Conservation (phyloP, 2,113 vertebrate species). For the Trogon melanurus region DNA sequence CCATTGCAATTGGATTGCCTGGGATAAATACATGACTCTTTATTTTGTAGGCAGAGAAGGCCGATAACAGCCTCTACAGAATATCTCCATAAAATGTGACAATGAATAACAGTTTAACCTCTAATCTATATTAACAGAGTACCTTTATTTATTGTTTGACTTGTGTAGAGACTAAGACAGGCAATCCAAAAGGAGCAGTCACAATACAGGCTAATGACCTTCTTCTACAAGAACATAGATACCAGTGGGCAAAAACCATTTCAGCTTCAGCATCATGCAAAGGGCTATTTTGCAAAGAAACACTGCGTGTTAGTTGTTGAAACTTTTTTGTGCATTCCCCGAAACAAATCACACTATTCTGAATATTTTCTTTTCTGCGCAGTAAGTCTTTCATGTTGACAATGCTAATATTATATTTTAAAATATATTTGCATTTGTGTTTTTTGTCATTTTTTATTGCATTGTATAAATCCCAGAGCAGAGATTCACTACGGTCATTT, state of each 20-base stretch:
- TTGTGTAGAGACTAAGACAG: conserved; percentile 25
- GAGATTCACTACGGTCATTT: conserved; percentile 60
- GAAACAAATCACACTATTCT: conserved; percentile 80
- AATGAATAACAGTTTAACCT: conserved; percentile 47
- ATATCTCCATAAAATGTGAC: conserved; percentile 13
- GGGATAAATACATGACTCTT: background rate
- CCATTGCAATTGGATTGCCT: background rate
- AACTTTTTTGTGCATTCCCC: conserved; percentile 80
- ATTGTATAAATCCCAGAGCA: conserved; percentile 77
- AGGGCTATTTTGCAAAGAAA: conserved; percentile 85
- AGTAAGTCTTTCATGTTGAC: conserved; percentile 81
- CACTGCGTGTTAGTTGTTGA: conserved; percentile 86
- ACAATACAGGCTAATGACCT: conserved; percentile 68
- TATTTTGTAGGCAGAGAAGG: conserved; percentile 20
- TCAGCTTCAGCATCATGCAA: conserved; percentile 66
- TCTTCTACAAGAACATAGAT: conserved; percentile 71
- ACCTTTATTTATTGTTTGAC: conserved; percentile 20
- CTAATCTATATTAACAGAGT: conserved; percentile 5
- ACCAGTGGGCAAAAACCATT: conserved; percentile 61
- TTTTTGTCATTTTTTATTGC: conserved; percentile 77
- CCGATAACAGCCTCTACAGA: background rate
- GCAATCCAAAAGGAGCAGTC: conserved; percentile 25
- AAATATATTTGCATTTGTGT: conserved; percentile 79
- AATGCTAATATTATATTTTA: conserved; percentile 86
- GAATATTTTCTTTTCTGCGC: conserved; percentile 76